Evolutionary conservation across 2,113 vertebrate species (phyloP).

Genomic region (Lycocorax pyrrhopterus): DNA sequence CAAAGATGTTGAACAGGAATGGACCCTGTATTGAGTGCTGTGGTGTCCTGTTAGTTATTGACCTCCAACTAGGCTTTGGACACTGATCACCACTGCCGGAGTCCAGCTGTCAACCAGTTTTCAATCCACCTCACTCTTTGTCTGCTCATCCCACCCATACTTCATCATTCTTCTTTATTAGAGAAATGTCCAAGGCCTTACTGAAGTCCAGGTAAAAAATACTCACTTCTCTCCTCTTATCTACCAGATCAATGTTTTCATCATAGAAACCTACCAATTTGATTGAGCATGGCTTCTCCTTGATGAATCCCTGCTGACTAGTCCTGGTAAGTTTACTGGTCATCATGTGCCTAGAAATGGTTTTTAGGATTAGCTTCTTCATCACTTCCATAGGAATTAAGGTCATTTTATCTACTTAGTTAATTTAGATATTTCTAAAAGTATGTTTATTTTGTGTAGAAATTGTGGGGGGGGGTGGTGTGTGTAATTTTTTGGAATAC

Average conservation of each 20-base stretch:
- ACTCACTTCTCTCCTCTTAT: not conserved
- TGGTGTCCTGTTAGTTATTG: not conserved
- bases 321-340: not conserved
- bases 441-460: not conserved
- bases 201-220: not conserved
- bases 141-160: not conserved
- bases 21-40: not conserved
- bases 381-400: not conserved
- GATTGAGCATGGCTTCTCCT: not conserved
- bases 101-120: not conserved
- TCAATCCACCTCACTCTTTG: not conserved
- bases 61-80: not conserved
- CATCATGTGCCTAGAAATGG: not conserved
- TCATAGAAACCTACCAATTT: not conserved
- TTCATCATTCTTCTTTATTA: not conserved
- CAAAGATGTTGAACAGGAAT: not conserved
- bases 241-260: not conserved
- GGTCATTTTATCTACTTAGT: not conserved
- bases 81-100: not conserved
- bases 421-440: not conserved
- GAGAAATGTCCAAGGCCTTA: not conserved
- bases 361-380: not conserved
- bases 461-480: fast-evolving
- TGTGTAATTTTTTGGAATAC: fast-evolving
- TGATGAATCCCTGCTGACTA: not conserved